A percentile compares a stretch with the other conserved stretches of the same genome.
These are phyloP conservation scores for Tetraodon nigroviridis DNA, from an alignment of 2,113 vertebrate genomes.

Conservation along the genomic window DNA sequence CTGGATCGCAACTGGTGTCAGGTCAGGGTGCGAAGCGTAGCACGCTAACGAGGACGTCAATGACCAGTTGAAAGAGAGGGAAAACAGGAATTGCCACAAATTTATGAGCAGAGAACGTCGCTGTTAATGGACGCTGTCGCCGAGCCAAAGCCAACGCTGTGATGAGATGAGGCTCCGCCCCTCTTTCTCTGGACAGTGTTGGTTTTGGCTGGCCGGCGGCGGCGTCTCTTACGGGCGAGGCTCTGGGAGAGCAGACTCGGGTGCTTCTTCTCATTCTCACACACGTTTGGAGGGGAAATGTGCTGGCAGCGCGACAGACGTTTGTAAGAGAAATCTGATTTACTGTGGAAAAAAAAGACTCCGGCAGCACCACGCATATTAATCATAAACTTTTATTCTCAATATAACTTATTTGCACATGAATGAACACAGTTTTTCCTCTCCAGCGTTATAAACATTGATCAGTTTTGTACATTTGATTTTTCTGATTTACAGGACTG, in stretches of 20 bases:
- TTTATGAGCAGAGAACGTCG: conserved; percentile 49
- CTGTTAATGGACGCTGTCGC: conserved; percentile 44
- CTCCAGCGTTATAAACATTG: conserved; percentile 84
- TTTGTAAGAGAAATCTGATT: conserved; percentile 47
- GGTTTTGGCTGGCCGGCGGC: conserved; percentile 50
- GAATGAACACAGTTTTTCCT: conserved; percentile 79
- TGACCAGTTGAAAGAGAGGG: conserved; percentile 41
- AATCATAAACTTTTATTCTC: conserved; percentile 95
- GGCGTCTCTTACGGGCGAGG: conserved; percentile 45
- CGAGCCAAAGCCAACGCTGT: conserved; percentile 43
- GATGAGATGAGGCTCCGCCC: conserved; percentile 39
- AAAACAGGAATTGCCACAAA: conserved; percentile 47
- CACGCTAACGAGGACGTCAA: conserved; percentile 55
- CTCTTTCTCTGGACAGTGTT: conserved; percentile 55
- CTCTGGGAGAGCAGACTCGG: conserved; percentile 42
- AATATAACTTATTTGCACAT: conserved; percentile 92
- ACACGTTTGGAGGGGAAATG: conserved; percentile 57
- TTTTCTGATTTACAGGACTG: conserved; percentile 85
- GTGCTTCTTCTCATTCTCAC: conserved; percentile 59
- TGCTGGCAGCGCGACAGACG: conserved; percentile 49
- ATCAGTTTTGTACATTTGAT: conserved; percentile 76
- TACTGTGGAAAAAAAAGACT: conserved; percentile 22
- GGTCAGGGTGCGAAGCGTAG: conserved; percentile 46
- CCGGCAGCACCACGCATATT: conserved; percentile 38
- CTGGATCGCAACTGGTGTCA: conserved; percentile 60